Evolutionary conservation across 2,888 invertebrate genomes (phyloP).

Genomic region (Lasioglossum figueresi): DNA sequence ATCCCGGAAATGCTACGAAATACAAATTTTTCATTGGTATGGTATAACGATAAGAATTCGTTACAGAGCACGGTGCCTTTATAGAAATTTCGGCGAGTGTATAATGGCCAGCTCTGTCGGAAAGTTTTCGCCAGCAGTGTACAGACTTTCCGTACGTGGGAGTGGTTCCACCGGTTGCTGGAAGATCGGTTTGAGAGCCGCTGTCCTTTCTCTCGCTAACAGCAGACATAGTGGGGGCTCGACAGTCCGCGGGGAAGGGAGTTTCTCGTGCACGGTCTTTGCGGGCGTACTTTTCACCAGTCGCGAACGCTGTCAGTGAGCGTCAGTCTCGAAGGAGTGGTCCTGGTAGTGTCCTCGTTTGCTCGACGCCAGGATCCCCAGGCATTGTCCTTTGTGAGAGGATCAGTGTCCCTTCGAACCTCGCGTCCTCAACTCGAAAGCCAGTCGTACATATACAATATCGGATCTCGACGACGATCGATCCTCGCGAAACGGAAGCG

Average conservation of each 20-base stretch:
- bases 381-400: slow-evolving; percentile 25
- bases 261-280: slow-evolving; percentile 71
- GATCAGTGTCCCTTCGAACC: slow-evolving; percentile 10
- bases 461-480: not conserved
- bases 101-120: not conserved
- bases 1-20: no score
- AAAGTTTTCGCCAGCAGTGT: not conserved
- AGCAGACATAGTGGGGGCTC: slow-evolving; percentile 64
- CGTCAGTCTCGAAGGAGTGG: slow-evolving; percentile 70
- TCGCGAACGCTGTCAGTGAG: slow-evolving; percentile 77
- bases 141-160: slow-evolving; percentile 42
- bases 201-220: slow-evolving; percentile 81
- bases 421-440: not conserved
- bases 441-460: not conserved
- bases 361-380: slow-evolving; percentile 30
- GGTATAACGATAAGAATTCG: no score
- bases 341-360: slow-evolving; percentile 62
- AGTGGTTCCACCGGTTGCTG: slow-evolving; percentile 42
- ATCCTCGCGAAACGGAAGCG: slow-evolving; percentile 1
- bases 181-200: slow-evolving; percentile 73
- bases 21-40: no score
- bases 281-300: slow-evolving; percentile 77
- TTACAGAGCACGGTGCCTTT: no score
- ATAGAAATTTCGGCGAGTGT: no score
- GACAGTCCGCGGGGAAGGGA: slow-evolving; percentile 61